These are phyloP conservation scores for Drosophila meridionalis DNA, from an alignment of 2,888 invertebrate genomes.

Conservation along the genomic window DNA sequence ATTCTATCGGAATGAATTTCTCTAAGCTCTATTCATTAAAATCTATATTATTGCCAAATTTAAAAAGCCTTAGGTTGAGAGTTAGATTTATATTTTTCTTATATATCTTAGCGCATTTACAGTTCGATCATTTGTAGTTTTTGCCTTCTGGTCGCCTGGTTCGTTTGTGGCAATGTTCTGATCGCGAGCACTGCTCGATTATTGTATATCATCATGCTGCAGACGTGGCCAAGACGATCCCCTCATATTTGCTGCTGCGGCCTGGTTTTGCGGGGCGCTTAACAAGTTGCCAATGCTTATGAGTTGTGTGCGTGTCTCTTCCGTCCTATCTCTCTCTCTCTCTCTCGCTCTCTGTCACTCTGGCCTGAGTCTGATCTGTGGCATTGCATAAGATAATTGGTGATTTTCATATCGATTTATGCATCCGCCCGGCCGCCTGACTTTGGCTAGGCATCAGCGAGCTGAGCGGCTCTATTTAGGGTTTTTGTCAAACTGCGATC, in stretches of 20 bases:
- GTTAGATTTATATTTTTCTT: too few species aligned
- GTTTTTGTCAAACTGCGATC: constrained; percentile 57
- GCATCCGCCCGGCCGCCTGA: constrained; percentile 73
- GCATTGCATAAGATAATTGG: constrained; percentile 80
- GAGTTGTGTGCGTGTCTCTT: constrained; percentile 47
- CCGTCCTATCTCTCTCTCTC: constrained; percentile 5
- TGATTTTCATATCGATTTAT: constrained; percentile 83
- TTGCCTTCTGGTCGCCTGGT: constrained; percentile 37
- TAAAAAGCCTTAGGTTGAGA: too few species aligned
- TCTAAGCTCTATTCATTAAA: too few species aligned
- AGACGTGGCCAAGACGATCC: constrained; percentile 6
- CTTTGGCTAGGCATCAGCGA: constrained; percentile 28
- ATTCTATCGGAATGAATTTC: too few species aligned
- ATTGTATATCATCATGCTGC: constrained; percentile 74
- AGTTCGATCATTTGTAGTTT: constrained; percentile 12
- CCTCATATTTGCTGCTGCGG: neutral
- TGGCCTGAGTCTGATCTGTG: constrained; percentile 24
- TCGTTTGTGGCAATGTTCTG: constrained; percentile 71
- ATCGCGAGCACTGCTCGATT: constrained; percentile 69
- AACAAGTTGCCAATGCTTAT: constrained; percentile 74
- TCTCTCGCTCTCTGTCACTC: constrained; percentile 7
- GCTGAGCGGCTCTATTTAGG: constrained; percentile 19
- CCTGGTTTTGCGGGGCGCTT: constrained; percentile 52
- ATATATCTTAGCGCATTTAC: constrained; percentile 18
- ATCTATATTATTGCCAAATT: too few species aligned